Base-by-base conservation (phyloP, 2,797 vertebrate species). In the Chaenodraco wilsoni region DNA sequence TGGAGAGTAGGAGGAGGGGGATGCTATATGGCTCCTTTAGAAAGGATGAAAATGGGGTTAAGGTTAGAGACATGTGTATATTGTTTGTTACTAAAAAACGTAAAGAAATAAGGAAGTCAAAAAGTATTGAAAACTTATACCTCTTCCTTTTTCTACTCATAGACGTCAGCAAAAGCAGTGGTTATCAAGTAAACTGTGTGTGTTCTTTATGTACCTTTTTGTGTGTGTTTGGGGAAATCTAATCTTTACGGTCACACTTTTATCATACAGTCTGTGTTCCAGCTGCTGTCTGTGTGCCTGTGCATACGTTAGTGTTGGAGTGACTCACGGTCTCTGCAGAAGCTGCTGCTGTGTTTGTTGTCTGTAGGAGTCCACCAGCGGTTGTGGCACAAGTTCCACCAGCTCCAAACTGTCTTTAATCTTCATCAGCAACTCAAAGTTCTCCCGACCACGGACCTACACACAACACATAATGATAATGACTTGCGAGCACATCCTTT, bases 331-430 rank as follows among this genome's bases (percentile, higher is more conserved):
- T 88, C 98, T 94, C 88, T 98, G 98, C 64, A 97, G 93, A 55
- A 99, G 94, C 88, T 98, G 97, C 89, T 98, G 98, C 84, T 99
- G 98, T 77, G 98, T 95, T 84, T 99, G 97, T 87, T 99, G 98
- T 60, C 98, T 91, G 85, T 99, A 99, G 1, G 97, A 96, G n/a
- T 99, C 98, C 0, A 99, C 95, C 78, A 98, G 89, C 37, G 95
- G 96, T 91, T 97, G 97, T 0, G 98, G 98, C n/a, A 99, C 98
- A 85, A 99, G 90, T 87, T 99, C 97, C 87, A 97, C 95, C 78
- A 99, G 93, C 90, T 99, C 98, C 90, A 99, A 90, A 76, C 98
- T 97, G 89, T 99, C 98, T 88, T 99, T 99, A 72, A 99, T 96
- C 92, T 96, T 98, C 98, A 98, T 98, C 82, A 99, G 92, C 84